Conservation (phyloP, 2,797 vertebrate species). For the Alfaro cultratus region DNA sequence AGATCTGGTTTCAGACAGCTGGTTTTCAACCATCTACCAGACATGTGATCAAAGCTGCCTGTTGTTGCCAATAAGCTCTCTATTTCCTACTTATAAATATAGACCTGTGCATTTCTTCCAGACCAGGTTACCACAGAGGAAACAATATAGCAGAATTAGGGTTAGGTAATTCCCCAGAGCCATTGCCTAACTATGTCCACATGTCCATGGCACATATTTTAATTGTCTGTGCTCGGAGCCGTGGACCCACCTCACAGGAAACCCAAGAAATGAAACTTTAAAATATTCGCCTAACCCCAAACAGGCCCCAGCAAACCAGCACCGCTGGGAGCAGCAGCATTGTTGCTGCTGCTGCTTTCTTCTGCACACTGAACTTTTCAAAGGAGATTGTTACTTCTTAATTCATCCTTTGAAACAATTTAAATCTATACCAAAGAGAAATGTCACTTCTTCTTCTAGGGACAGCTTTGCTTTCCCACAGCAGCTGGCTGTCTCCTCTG, state of each 20-base stretch:
- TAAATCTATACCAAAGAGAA: not conserved
- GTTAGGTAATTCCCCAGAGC: slow-evolving; percentile 48
- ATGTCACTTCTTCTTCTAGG: slow-evolving; percentile 1
- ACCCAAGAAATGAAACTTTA: slow-evolving; percentile 63
- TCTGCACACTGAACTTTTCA: slow-evolving; percentile 22
- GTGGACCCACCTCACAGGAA: slow-evolving; percentile 69
- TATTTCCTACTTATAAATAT: slow-evolving; percentile 45
- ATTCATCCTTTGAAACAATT: slow-evolving; percentile 28
- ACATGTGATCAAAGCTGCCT: slow-evolving; percentile 24
- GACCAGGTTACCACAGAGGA: slow-evolving; percentile 63
- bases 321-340: slow-evolving; percentile 5
- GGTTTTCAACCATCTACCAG: slow-evolving; percentile 14
- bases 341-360: slow-evolving; percentile 8
- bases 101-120: slow-evolving; percentile 41
- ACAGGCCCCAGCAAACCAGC: slow-evolving; percentile 56
- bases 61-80: slow-evolving; percentile 10
- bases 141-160: slow-evolving; percentile 61
- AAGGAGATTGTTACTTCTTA: slow-evolving; percentile 3
- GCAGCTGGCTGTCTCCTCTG: slow-evolving; percentile 42
- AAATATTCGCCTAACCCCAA: slow-evolving; percentile 62
- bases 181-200: slow-evolving; percentile 54
- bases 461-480: slow-evolving; percentile 28
- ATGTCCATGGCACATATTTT: slow-evolving; percentile 61
- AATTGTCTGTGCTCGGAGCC: slow-evolving; percentile 57
- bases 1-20: not conserved